Evolutionary conservation across 2,113 vertebrate genomes (phyloP).

Genomic region (Megaceryle maxima): DNA sequence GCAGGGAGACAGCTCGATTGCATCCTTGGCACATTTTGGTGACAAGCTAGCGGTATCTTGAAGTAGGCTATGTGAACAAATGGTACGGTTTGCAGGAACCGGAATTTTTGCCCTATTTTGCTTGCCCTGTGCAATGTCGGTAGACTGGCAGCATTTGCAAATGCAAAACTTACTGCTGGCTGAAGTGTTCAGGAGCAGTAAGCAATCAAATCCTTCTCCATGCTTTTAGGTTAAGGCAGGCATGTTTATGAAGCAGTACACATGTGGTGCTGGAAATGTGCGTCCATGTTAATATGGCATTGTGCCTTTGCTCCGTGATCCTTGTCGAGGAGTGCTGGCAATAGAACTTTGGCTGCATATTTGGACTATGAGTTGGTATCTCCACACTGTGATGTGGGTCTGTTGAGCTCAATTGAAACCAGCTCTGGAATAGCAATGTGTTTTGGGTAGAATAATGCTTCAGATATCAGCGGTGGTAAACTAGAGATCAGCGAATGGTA

Average conservation of each 20-base stretch:
- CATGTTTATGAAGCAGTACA: not conserved
- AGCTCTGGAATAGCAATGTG: not conserved
- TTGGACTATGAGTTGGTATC: not conserved
- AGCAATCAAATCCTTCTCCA: not conserved
- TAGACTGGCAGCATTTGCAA: not conserved
- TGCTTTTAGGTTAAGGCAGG: not conserved
- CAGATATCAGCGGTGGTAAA: not conserved
- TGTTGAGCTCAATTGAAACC: not conserved
- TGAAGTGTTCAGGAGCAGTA: not conserved
- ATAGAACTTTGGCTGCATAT: not conserved
- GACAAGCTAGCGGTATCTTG: not conserved
- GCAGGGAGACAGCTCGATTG: not conserved
- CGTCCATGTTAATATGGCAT: rapidly evolving
- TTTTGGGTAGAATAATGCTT: not conserved
- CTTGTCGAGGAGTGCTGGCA: not conserved
- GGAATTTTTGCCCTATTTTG: not conserved
- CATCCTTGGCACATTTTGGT: not conserved
- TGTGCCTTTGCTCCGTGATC: not conserved
- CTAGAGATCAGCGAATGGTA: not conserved
- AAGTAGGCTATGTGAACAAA: not conserved
- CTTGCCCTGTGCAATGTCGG: not conserved
- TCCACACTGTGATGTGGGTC: not conserved
- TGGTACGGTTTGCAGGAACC: not conserved
- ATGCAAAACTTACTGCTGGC: not conserved
- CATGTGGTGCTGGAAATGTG: not conserved